phyloP scores from a whole-genome alignment of 2,888 invertebrate genomes.

The Melanotus villosus region DNA sequence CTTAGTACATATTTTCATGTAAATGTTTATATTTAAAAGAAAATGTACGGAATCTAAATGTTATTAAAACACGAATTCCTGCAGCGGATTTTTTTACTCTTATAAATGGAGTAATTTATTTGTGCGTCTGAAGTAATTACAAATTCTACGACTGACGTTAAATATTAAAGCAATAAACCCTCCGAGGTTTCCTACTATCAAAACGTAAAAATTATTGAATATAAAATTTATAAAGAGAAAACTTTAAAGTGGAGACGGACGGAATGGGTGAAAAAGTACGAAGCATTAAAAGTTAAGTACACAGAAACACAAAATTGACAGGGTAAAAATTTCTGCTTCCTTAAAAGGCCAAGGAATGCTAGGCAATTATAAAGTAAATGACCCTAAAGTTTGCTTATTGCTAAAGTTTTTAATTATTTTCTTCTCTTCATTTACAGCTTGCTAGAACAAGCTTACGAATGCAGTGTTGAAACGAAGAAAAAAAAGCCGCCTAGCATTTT shows the following conservation, averaged over 20 bases:
- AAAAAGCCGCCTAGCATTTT: no score
- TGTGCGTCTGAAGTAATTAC: neutral
- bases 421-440: constrained; percentile 18
- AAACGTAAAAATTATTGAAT: constrained; percentile 23
- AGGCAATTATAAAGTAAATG: constrained; percentile 36
- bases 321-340: constrained; percentile 20
- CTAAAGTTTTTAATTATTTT: constrained; percentile 36
- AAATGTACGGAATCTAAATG: neutral
- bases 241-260: constrained; percentile 15
- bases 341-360: constrained; percentile 26
- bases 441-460: constrained; percentile 3
- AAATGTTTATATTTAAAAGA: neutral
- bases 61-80: no score
- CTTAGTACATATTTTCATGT: no score
- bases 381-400: constrained; percentile 34
- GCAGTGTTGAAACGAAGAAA: no score
- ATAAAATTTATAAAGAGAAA: constrained; percentile 24
- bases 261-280: neutral
- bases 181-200: neutral
- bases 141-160: constrained; percentile 11
- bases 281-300: constrained; percentile 28
- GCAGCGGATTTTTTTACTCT: no score
- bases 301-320: constrained; percentile 31
- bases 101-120: neutral
- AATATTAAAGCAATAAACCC: constrained; percentile 1